Conservation (phyloP, 1,140 invertebrate species). For the Colletes latitarsis region DNA sequence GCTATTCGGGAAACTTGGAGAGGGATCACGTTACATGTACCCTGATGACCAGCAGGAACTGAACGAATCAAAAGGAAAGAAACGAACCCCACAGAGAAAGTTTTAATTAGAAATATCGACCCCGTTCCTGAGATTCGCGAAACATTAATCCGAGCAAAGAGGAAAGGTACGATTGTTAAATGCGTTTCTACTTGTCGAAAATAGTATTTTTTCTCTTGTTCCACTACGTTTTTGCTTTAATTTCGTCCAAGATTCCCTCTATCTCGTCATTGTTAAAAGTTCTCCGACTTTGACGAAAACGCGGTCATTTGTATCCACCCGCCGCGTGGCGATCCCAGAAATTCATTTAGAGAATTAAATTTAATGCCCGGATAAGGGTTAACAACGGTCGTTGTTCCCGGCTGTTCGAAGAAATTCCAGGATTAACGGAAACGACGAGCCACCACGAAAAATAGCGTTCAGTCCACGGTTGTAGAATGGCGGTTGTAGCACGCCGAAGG, state of each 20-base stretch:
- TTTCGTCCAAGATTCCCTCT: too few species aligned
- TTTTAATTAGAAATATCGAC: not conserved
- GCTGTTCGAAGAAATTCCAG: not conserved
- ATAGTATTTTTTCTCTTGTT: too few species aligned
- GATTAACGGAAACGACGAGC: conserved; percentile 16
- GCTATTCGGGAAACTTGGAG: conserved; percentile 32
- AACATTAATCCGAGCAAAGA: conserved; percentile 9
- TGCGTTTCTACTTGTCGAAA: too few species aligned
- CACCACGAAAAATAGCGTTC: conserved; percentile 1
- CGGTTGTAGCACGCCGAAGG: not conserved
- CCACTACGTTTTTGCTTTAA: too few species aligned
- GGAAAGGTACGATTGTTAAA: too few species aligned
- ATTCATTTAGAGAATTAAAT: too few species aligned
- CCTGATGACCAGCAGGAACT: not conserved
- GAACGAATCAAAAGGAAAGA: not conserved
- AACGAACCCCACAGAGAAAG: not conserved
- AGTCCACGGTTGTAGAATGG: not conserved
- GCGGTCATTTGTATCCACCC: too few species aligned
- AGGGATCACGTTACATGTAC: conserved; percentile 49
- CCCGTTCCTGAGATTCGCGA: not conserved
- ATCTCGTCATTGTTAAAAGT: too few species aligned
- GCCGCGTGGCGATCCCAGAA: too few species aligned
- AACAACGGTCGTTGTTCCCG: too few species aligned
- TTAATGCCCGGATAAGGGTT: too few species aligned
- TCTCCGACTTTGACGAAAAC: too few species aligned